Evolutionary conservation across 92 coral and sea anemone genomes (phyloP), one percentile per base, ranked within the genome.

Genomic region (Epizoanthus stellaris): DNA sequence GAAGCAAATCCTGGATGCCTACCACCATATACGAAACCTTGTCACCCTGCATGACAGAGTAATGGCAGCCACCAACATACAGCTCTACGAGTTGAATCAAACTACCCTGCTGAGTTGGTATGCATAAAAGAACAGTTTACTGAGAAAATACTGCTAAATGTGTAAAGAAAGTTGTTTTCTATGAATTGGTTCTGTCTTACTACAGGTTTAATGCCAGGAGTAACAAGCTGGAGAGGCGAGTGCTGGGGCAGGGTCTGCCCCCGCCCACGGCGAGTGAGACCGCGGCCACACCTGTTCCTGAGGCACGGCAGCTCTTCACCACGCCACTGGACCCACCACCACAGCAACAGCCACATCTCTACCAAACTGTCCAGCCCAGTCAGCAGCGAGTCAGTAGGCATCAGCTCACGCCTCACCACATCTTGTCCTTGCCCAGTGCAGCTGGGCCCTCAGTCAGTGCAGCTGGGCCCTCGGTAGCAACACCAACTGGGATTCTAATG

Each of bases 171-270:
- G 43, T 5, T 70, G 4, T 20, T 36, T 36, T 39, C 8, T 34
- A 0, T n/a, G 4, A 14, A 56, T 21, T 76, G 66, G 57, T 59
- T 57, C 53, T 52, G 15, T 74, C 16, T 23, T 17, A 21, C 45
- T 38, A 25, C 81, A 58, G 81, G 81, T 76, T 5, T 0, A 76
- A 76, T n/a, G 81, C 68, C 36, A 58, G 39, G 43, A 17, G 54
- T 0, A 14, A 53, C 25, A 85, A 88, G 81, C 42, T 86, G 21
- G 92, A 90, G 80, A 62, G 19, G 70, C 83, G 73, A 4, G 74
- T 90, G 5, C 62, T 89, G 0, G 73, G 80, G 36, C 95, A 90
- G 71, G 93, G 88, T 2, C 65, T 87, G 4, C 91, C 73, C 0
- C 47, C 16, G 14, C 85, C 88, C 1, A 11, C n/a, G 1, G 85